Percentiles rank a stretch among this genome's conserved stretches.
phyloP scores from a whole-genome alignment of 1,140 invertebrate genomes.

The Zaprionus lachaisei region DNA sequence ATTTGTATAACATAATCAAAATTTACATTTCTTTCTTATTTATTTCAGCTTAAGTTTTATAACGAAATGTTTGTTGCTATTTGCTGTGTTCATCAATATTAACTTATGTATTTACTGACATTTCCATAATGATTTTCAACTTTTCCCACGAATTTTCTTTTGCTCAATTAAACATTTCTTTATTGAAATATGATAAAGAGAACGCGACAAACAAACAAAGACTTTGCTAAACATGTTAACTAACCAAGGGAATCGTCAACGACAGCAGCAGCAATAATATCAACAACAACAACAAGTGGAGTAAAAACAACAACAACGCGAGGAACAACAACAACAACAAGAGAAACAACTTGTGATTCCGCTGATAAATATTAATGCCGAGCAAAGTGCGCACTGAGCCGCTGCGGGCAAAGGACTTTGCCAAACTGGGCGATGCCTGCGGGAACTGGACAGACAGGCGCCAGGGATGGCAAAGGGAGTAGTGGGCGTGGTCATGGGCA shows the following conservation, averaged over 20 bases:
- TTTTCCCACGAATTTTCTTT: background rate
- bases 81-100: background rate
- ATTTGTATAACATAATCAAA: background rate
- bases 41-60: too few relatives aligned
- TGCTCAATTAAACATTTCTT: constrained; percentile 51
- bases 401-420: constrained; percentile 80
- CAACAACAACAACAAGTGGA: constrained; percentile 25
- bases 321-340: constrained; percentile 13
- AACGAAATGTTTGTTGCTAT: background rate
- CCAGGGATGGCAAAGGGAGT: background rate
- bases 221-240: constrained; percentile 67
- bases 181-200: constrained; percentile 67
- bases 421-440: constrained; percentile 18
- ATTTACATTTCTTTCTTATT: too few relatives aligned
- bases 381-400: constrained; percentile 80
- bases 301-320: constrained; percentile 15
- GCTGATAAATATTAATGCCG: constrained; percentile 79
- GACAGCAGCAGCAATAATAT: constrained; percentile 22
- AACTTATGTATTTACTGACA: background rate
- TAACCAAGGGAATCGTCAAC: constrained; percentile 38
- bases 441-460: constrained; percentile 2
- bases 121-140: background rate
- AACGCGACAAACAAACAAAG: constrained; percentile 45
- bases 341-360: constrained; percentile 58
- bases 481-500: background rate